Evolutionary conservation across 1,140 invertebrate genomes (phyloP).

Genomic region (Venturia canescens): DNA sequence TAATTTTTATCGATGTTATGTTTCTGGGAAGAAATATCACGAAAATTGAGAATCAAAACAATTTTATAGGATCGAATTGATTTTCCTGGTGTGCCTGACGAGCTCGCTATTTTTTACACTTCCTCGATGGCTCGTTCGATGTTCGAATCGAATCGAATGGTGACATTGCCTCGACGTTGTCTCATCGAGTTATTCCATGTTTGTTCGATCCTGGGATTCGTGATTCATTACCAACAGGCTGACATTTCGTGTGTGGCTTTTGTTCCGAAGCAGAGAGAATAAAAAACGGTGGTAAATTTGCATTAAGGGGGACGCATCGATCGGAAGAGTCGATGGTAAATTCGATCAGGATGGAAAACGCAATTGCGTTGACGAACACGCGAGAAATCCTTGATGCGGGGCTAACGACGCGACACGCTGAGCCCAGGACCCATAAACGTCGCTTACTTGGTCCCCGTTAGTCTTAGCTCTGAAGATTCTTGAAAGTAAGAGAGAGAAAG

Average conservation of each 20-base stretch:
- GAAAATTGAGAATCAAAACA: too few relatives aligned
- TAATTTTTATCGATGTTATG: too few relatives aligned
- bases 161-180: background rate
- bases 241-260: conserved; percentile 11
- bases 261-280: background rate
- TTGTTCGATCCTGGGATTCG: background rate
- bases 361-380: conserved; percentile 24
- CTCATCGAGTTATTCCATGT: background rate
- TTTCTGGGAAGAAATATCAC: too few relatives aligned
- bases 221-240: background rate
- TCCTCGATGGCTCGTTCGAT: background rate
- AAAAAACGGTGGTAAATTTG: background rate
- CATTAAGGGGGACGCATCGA: background rate
- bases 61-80: too few relatives aligned
- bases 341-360: background rate
- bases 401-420: conserved; percentile 68
- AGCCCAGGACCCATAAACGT: conserved; percentile 70
- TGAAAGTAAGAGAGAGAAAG: conserved; percentile 38
- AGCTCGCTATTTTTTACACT: too few relatives aligned
- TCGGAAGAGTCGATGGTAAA: conserved; percentile 1
- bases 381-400: conserved; percentile 63
- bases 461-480: background rate
- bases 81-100: too few relatives aligned
- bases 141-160: background rate
- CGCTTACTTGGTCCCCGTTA: conserved; percentile 11